Conservation (phyloP, 2,113 vertebrate genomes). For the Vimba vimba region DNA sequence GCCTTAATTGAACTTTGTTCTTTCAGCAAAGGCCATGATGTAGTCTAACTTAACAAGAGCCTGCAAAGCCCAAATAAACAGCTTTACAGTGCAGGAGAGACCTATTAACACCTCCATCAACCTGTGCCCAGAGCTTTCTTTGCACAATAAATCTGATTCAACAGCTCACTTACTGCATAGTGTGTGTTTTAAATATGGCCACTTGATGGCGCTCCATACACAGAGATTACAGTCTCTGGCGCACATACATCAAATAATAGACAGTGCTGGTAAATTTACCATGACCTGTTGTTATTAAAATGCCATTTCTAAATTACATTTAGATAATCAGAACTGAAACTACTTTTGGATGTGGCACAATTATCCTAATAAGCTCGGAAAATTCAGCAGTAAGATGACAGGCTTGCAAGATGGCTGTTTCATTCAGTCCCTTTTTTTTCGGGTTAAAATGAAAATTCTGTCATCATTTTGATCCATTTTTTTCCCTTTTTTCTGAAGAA, state of each 20-base stretch:
- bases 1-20: constrained; percentile 2
- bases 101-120: not conserved
- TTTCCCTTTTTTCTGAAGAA: not conserved
- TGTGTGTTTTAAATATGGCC: not conserved
- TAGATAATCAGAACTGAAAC: not conserved
- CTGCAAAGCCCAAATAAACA: not conserved
- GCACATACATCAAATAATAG: not conserved
- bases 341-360: not conserved
- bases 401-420: not conserved
- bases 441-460: not conserved
- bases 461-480: not conserved
- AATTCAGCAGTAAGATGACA: not conserved
- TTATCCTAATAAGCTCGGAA: not conserved
- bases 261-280: not conserved
- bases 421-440: too few relatives aligned
- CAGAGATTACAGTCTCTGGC: not conserved
- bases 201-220: constrained; percentile 22
- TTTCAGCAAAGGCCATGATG: not conserved
- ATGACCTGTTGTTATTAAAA: constrained; percentile 1
- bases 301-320: constrained; percentile 8
- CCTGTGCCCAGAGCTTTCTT: not conserved
- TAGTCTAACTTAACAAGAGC: not conserved
- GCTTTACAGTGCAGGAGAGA: not conserved
- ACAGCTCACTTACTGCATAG: not conserved
- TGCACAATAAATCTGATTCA: not conserved